Percentiles rank a stretch among this genome's conserved stretches.
Evolutionary conservation across 2,113 vertebrate species (phyloP).

Genomic region (Chaetodon trifascialis): DNA sequence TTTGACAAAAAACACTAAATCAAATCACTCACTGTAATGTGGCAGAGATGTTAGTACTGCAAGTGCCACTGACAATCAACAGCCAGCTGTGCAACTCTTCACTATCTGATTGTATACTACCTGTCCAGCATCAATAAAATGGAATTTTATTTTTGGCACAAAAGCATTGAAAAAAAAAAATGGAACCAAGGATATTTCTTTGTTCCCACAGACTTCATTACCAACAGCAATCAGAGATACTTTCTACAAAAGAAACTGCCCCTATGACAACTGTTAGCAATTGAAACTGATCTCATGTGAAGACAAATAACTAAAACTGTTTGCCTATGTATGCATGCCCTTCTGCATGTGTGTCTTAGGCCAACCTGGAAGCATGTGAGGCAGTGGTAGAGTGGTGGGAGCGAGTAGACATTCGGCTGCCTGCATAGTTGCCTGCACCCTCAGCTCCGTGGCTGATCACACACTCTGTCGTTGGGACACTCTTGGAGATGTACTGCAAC

Average conservation of each 20-base stretch:
- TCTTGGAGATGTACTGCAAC: constrained; percentile 94
- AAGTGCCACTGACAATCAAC: not conserved
- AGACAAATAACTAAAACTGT: not conserved
- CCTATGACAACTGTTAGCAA: not conserved
- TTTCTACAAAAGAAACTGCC: not conserved
- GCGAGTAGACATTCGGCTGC: constrained; percentile 94
- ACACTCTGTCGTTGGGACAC: constrained; percentile 92
- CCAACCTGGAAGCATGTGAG: constrained; percentile 93
- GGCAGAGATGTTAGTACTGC: no score
- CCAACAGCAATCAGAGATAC: not conserved
- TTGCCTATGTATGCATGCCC: not conserved
- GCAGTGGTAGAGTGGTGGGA: constrained; percentile 97
- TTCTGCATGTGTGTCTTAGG: not conserved
- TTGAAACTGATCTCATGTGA: not conserved
- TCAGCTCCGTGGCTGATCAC: constrained; percentile 95
- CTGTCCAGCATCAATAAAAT: not conserved
- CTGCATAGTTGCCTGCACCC: constrained; percentile 92
- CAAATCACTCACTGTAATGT: not conserved
- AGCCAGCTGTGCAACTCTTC: not conserved
- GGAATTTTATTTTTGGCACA: not conserved
- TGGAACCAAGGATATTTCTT: no score
- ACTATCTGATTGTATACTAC: not conserved
- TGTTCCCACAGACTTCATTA: no score
- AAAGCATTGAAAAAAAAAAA: not conserved
- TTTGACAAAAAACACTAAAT: not conserved